A percentile compares a stretch with the other conserved stretches of the same genome.
These are phyloP conservation scores for Chionomys nivalis DNA, from an alignment of 2,113 vertebrate genomes.

Conservation along the genomic window DNA sequence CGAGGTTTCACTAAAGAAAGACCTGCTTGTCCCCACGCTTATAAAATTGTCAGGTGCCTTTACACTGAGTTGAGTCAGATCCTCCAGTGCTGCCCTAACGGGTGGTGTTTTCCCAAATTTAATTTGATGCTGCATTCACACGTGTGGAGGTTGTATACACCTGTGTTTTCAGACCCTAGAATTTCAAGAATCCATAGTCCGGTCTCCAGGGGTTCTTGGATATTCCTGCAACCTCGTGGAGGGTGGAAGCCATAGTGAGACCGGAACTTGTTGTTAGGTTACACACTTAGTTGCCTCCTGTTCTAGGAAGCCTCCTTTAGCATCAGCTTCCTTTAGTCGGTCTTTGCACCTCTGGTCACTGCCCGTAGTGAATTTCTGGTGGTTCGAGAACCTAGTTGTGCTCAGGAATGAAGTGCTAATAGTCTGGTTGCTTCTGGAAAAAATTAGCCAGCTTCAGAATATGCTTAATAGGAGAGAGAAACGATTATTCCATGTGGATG, in stretches of 20 bases:
- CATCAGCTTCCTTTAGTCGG: background rate
- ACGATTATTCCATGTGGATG: constrained; percentile 59
- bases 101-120: background rate
- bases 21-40: background rate
- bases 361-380: background rate
- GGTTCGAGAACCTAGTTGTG: constrained; percentile 17
- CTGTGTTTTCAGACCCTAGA: background rate
- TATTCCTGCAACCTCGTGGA: background rate
- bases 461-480: constrained; percentile 64
- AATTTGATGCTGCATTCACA: background rate
- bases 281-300: background rate
- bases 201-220: background rate
- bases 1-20: constrained; percentile 19
- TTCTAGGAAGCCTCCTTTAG: background rate
- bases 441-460: constrained; percentile 65
- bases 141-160: background rate
- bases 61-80: constrained; percentile 31
- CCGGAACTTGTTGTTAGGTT: background rate
- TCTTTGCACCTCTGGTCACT: background rate
- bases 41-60: background rate
- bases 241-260: background rate
- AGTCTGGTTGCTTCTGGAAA: constrained; percentile 55
- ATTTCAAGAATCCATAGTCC: background rate
- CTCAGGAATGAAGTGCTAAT: constrained; percentile 29
- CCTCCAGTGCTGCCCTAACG: background rate